Percentiles rank a stretch among this genome's conserved stretches.
phyloP scores from a whole-genome alignment of 2,888 invertebrate genomes.

The Tinea trinotella region DNA sequence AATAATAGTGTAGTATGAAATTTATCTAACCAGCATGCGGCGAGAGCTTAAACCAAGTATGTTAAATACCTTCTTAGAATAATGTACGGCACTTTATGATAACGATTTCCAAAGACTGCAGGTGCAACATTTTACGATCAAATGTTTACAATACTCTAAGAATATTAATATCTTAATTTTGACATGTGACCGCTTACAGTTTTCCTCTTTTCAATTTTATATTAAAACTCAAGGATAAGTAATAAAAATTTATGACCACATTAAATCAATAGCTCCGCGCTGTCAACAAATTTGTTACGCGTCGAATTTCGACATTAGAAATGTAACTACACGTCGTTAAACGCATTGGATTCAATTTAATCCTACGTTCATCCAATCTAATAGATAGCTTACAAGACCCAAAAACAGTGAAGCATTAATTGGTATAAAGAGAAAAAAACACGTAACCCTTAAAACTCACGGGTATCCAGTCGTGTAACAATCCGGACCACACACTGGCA shows the following conservation, averaged over 20 bases:
- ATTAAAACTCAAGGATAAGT: constrained; percentile 9
- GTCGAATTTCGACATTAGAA: not conserved
- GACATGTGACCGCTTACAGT: not conserved
- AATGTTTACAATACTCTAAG: not conserved
- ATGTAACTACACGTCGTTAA: constrained; percentile 12
- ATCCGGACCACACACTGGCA: constrained; percentile 56
- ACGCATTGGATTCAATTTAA: constrained; percentile 11
- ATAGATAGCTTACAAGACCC: constrained; percentile 49
- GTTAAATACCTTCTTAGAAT: constrained; percentile 12
- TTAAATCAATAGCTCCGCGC: constrained; percentile 14
- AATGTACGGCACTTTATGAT: constrained; percentile 11
- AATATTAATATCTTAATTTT: constrained; percentile 10
- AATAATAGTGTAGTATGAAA: constrained; percentile 10
- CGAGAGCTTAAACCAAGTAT: not conserved
- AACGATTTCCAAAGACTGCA: constrained; percentile 9
- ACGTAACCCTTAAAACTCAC: constrained; percentile 12
- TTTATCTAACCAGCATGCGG: constrained; percentile 1
- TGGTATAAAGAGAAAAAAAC: constrained; percentile 43
- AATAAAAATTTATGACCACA: constrained; percentile 6
- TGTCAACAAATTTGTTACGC: constrained; percentile 16
- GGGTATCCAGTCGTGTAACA: constrained; percentile 9
- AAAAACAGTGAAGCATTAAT: constrained; percentile 49
- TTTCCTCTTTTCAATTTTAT: not conserved
- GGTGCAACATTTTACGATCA: constrained; percentile 6
- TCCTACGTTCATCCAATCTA: constrained; percentile 9